These are phyloP conservation scores for Vannuccia rotundouncinata DNA, from an alignment of 2,888 invertebrate genomes.

Conservation along the genomic window DNA sequence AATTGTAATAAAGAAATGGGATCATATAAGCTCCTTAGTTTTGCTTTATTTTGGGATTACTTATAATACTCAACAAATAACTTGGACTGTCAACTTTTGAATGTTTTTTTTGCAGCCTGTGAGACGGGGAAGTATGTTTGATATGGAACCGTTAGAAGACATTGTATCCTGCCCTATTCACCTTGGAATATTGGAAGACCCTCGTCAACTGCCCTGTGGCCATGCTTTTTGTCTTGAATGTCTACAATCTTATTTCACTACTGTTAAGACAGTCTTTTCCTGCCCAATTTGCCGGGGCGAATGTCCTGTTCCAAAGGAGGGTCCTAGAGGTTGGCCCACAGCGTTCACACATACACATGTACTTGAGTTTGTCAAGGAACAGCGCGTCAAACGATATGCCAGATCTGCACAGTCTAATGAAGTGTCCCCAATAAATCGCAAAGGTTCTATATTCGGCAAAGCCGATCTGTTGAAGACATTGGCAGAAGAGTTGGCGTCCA, in stretches of 20 bases:
- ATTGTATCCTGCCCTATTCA: conserved; percentile 32
- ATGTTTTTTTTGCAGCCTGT: too few species aligned
- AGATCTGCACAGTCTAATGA: not conserved
- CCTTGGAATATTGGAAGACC: conserved; percentile 21
- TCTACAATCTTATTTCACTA: not conserved
- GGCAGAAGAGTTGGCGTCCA: conserved; percentile 27
- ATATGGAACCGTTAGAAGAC: conserved; percentile 20
- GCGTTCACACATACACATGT: conserved; percentile 15
- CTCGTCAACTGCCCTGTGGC: conserved; percentile 24
- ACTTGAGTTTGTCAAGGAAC: conserved; percentile 25
- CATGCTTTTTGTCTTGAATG: conserved; percentile 31
- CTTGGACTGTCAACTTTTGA: too few species aligned
- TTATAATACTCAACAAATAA: too few species aligned
- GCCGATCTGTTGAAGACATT: conserved; percentile 22
- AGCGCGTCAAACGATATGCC: not conserved
- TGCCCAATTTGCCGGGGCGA: conserved; percentile 25
- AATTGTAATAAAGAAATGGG: not conserved
- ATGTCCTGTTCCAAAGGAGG: conserved; percentile 24
- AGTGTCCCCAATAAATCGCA: not conserved
- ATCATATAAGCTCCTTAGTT: not conserved
- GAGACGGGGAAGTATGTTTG: not conserved
- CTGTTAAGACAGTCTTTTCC: not conserved
- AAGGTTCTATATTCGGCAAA: conserved; percentile 27
- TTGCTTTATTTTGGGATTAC: too few species aligned
- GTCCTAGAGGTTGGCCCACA: conserved; percentile 21